Conservation (phyloP, 2,888 invertebrate species). For the Platycheirus rosarum region DNA sequence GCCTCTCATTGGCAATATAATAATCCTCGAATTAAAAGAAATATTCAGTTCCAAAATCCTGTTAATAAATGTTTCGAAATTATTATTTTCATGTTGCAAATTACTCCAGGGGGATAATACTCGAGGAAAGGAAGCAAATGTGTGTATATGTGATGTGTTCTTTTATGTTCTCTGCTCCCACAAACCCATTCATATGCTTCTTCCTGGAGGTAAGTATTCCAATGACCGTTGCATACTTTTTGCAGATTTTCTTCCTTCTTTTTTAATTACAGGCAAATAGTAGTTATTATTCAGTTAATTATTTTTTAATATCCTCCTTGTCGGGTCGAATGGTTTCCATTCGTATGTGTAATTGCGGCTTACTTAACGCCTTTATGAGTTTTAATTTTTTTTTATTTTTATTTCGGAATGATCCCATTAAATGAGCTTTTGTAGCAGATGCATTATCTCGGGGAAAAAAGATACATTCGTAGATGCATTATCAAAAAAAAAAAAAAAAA, state of each 20-base stretch:
- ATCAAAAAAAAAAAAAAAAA: constrained; percentile 9
- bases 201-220: too few relatives aligned
- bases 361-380: background rate
- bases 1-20: background rate
- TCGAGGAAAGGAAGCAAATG: too few relatives aligned
- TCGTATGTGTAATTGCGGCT: background rate
- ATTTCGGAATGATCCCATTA: constrained; percentile 21
- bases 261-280: background rate
- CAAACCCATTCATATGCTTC: too few relatives aligned
- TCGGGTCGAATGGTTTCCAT: background rate
- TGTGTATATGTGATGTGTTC: too few relatives aligned
- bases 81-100: background rate
- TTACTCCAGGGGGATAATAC: too few relatives aligned
- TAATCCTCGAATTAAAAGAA: background rate
- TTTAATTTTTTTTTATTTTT: background rate
- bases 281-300: background rate
- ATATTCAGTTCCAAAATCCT: background rate
- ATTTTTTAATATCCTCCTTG: background rate
- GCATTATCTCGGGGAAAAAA: background rate
- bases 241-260: background rate
- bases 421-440: constrained; percentile 10
- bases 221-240: background rate
- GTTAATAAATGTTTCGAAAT: background rate
- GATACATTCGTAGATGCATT: background rate
- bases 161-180: too few relatives aligned